Base-by-base conservation (phyloP, 2,113 vertebrate species). In the Morone chrysops region DNA sequence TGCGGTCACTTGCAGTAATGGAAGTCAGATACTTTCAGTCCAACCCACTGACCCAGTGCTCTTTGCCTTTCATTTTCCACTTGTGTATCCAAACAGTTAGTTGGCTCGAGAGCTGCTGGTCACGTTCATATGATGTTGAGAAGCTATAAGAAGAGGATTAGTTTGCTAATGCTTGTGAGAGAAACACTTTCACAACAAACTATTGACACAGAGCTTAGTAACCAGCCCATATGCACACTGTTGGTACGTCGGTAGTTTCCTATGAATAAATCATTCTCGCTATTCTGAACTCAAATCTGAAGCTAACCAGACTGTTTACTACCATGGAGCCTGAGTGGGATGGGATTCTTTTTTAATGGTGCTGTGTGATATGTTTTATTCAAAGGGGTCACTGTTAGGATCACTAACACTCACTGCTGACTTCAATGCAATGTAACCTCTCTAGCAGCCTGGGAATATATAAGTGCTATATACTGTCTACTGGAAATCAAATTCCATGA, bases 111-210 rank as follows among this genome's bases (percentile, higher is more conserved):
- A 57, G 78, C 80, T 54, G 63, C 66, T 66, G 70, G 81, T 83
- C 70, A 72, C 25, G 45, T 89, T 91, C 70, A 82, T 83, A 87
- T 70, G 70, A 80, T 22, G 61, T 4, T 76, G 47, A 79, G 80
- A 71, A 79, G 68, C 83, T 74, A 75, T 81, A 80, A 71, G 68
- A 75, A 40, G 56, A 59, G 79, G 76, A 89, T 86, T 82, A 80
- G 41, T 43, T 40, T 13, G 25, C 9, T 74, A 87, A 90, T 77
- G 43, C 78, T 72, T 4, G 14, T 69, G 83, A 86, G 87, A 81
- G 56, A 84, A 88, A 85, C 70, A 75, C 60, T 79, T 81, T 41
- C 36, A 70, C 51, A 62, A 78, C 75, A 86, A 83, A 41, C 12
- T 60, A 75, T 14, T 36, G 40, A 71, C 48, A 43, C 22, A 61